phyloP scores from a whole-genome alignment of 2,113 vertebrate species.

The Ageneiosus marmoratus region DNA sequence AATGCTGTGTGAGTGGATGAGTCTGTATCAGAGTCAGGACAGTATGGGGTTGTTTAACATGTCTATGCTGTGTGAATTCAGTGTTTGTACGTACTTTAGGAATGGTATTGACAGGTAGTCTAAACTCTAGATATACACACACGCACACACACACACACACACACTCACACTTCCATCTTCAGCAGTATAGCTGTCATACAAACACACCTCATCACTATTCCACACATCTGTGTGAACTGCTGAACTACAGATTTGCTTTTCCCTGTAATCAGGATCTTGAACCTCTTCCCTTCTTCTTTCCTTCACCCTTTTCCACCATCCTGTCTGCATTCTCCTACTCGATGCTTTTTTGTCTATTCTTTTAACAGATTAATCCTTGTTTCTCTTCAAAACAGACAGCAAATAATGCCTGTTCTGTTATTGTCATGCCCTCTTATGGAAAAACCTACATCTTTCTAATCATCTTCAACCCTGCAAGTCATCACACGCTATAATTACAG shows the following conservation, averaged over 20 bases:
- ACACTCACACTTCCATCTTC: conserved; percentile 28
- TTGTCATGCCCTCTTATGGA: background rate
- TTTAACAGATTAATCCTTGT: background rate
- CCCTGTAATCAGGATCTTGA: conserved; percentile 1
- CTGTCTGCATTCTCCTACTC: background rate
- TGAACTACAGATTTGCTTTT: background rate
- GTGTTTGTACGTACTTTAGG: background rate
- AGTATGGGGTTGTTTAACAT: conserved; percentile 7
- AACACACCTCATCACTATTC: conserved; percentile 35
- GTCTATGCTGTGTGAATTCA: conserved; percentile 20
- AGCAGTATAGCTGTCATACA: conserved; percentile 38
- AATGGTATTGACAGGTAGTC: background rate
- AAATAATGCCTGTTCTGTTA: background rate
- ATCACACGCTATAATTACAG: conserved; percentile 8
- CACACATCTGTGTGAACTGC: conserved; percentile 18
- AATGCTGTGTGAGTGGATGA: background rate
- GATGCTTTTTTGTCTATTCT: background rate
- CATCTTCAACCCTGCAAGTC: background rate
- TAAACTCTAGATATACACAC: conserved; percentile 14
- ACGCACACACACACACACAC: conserved; percentile 40
- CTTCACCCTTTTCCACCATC: background rate
- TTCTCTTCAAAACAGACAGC: background rate
- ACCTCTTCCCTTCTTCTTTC: conserved; percentile 14
- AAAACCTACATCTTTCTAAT: conserved; percentile 8
- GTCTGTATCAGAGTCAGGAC: background rate